Conservation (phyloP, 2,797 vertebrate species). For the Garrulus glandarius region DNA sequence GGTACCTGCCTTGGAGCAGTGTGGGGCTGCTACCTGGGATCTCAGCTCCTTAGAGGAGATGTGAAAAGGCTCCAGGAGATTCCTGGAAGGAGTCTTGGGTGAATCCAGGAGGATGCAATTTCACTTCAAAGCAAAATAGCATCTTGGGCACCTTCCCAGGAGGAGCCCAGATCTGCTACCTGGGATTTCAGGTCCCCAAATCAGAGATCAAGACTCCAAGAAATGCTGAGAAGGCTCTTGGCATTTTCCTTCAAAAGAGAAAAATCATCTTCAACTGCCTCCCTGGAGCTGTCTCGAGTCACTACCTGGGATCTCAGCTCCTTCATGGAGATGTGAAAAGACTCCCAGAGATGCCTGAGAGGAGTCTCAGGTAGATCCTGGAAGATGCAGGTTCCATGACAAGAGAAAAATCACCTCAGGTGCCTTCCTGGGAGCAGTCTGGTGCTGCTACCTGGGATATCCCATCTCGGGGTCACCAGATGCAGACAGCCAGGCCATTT, state of each 20-base stretch:
- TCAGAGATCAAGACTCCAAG: too few species aligned
- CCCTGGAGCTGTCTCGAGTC: too few species aligned
- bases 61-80: background rate
- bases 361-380: background rate
- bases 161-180: too few species aligned
- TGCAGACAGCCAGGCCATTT: too few species aligned
- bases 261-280: too few species aligned
- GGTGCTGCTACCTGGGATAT: too few species aligned
- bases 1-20: background rate
- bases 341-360: background rate
- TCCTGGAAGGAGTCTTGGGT: background rate
- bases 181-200: too few species aligned
- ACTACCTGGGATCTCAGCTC: too few species aligned
- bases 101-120: background rate
- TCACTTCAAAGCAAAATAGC: background rate
- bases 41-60: background rate
- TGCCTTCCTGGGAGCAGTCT: background rate
- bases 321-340: background rate
- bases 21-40: background rate
- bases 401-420: background rate
- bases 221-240: too few species aligned
- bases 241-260: too few species aligned
- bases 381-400: background rate
- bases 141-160: too few species aligned
- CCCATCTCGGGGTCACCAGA: too few species aligned